These are phyloP conservation scores for Porphyrio hochstetteri DNA, from an alignment of 2,113 vertebrate genomes.

Conservation along the genomic window DNA sequence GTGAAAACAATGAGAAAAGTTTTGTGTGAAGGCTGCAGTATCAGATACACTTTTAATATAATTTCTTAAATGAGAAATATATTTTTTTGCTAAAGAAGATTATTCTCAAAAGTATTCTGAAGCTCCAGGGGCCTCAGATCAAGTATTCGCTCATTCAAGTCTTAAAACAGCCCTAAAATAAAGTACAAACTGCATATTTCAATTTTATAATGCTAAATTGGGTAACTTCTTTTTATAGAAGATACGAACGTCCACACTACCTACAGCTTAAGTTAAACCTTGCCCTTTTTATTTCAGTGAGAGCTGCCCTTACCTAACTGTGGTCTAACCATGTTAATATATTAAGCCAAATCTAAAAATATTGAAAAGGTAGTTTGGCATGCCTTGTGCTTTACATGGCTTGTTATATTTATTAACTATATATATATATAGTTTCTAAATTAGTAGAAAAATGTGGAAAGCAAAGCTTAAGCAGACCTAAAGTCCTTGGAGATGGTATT, in stretches of 20 bases:
- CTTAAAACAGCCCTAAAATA: slow-evolving; percentile 24
- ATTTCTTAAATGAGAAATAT: not conserved
- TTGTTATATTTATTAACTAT: slow-evolving; percentile 40
- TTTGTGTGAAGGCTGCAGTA: not conserved
- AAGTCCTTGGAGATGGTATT: slow-evolving; percentile 6
- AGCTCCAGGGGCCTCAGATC: not conserved
- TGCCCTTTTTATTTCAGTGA: slow-evolving; percentile 12
- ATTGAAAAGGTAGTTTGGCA: not conserved
- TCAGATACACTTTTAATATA: not conserved
- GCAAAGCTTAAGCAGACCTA: slow-evolving; percentile 4
- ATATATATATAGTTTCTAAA: slow-evolving; percentile 29
- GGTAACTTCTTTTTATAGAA: slow-evolving; percentile 43
- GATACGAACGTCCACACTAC: not conserved
- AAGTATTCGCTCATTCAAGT: not conserved
- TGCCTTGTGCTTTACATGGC: not conserved
- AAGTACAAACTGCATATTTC: not conserved
- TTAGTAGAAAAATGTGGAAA: slow-evolving; percentile 34
- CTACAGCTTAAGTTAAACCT: slow-evolving; percentile 11
- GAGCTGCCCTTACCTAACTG: not conserved
- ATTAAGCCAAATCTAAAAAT: slow-evolving; percentile 52
- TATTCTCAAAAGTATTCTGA: not conserved
- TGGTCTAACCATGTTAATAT: slow-evolving; percentile 29
- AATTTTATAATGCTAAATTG: slow-evolving; percentile 27
- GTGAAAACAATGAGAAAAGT: not conserved
- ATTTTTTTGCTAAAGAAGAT: not conserved